Percentiles rank a stretch among this genome's conserved stretches.
Evolutionary conservation across 2,797 vertebrate species (phyloP).

Genomic region (Melanotaenia trifasciata): DNA sequence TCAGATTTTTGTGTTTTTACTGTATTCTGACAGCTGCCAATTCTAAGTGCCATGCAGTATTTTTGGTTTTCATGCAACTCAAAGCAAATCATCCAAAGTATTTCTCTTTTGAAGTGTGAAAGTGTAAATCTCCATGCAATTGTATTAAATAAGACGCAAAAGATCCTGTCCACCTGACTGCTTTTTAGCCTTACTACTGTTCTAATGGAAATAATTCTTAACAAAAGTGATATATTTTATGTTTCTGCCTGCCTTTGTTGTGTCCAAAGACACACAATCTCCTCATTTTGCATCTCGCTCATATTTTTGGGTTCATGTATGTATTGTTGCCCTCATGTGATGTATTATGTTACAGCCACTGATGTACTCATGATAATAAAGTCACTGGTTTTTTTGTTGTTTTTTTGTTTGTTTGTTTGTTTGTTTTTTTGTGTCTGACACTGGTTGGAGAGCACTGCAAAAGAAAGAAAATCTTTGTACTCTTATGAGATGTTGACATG

Average conservation of each 20-base stretch:
- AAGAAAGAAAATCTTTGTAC: slow-evolving; percentile 7
- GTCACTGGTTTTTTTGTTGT: no score
- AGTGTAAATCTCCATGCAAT: slow-evolving; percentile 8
- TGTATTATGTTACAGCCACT: slow-evolving; percentile 57
- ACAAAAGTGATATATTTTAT: slow-evolving; percentile 43
- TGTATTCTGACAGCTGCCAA: slow-evolving; percentile 63
- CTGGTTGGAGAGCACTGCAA: slow-evolving; percentile 57
- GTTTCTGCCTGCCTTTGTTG: slow-evolving; percentile 57
- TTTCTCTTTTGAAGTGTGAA: slow-evolving; percentile 13
- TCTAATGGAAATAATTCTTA: slow-evolving; percentile 1
- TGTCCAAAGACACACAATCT: slow-evolving; percentile 64
- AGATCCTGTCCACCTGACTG: slow-evolving; percentile 33
- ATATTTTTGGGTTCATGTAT: slow-evolving; percentile 4
- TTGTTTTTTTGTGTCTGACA: slow-evolving; percentile 43
- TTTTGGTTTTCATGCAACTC: slow-evolving; percentile 36
- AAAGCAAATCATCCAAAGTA: slow-evolving; percentile 50
- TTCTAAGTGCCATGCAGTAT: slow-evolving; percentile 75
- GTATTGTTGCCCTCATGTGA: slow-evolving; percentile 55
- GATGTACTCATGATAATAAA: slow-evolving; percentile 33
- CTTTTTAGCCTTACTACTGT: slow-evolving; percentile 61
- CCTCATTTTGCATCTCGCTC: background rate
- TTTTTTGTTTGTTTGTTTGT: background rate
- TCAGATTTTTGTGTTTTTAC: slow-evolving; percentile 16
- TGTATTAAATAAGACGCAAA: slow-evolving; percentile 20
- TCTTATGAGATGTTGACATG: slow-evolving; percentile 7